Evolutionary conservation across 2,888 invertebrate species (phyloP).

Genomic region (Tetragnatha montana): DNA sequence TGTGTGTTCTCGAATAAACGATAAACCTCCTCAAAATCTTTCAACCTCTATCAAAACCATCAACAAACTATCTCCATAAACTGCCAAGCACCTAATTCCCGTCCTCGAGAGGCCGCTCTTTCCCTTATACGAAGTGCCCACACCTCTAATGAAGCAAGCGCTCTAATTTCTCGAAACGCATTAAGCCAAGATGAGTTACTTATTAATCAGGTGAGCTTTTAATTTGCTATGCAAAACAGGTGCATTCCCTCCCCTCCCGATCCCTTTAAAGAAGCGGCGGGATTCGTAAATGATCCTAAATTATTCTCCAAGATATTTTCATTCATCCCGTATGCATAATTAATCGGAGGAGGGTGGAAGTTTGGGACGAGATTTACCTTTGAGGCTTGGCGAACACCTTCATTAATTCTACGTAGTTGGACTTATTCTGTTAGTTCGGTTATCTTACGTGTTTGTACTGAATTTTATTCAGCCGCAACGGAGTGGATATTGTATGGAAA

Average conservation of each 20-base stretch:
- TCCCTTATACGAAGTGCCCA: background rate
- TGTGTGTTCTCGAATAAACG: too few species aligned
- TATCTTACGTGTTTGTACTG: too few species aligned
- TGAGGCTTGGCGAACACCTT: too few species aligned
- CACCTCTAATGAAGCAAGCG: background rate
- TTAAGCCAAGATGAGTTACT: constrained; percentile 25
- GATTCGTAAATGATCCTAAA: background rate
- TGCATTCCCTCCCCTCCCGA: constrained; percentile 5
- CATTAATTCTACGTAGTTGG: too few species aligned
- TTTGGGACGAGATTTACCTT: background rate
- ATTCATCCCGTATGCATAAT: constrained; percentile 39
- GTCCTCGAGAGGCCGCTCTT: background rate
- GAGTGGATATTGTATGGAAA: too few species aligned
- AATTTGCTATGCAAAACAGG: constrained; percentile 35
- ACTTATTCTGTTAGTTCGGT: too few species aligned
- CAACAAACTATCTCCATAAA: background rate
- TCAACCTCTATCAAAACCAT: background rate
- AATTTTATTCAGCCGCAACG: too few species aligned
- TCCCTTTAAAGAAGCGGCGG: constrained; percentile 4
- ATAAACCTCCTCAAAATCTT: too few species aligned
- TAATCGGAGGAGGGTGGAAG: background rate
- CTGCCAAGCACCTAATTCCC: background rate
- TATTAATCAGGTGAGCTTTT: constrained; percentile 32
- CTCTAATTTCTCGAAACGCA: constrained; percentile 22
- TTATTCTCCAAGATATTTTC: constrained; percentile 24